Base-by-base conservation (phyloP, 2,888 invertebrate genomes). In the Antheraea yamamai region DNA sequence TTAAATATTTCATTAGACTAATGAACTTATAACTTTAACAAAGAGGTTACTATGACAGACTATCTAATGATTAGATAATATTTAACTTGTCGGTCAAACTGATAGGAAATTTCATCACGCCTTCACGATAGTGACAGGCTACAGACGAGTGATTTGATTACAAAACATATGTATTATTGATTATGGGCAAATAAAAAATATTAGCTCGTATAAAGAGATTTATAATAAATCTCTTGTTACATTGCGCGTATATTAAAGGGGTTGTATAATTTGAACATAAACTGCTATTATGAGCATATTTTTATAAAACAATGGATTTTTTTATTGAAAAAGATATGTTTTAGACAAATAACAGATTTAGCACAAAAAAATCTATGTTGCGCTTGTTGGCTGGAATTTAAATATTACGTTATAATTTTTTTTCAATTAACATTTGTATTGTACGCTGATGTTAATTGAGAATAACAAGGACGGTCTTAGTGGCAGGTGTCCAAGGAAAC, bases 401-500 rank as follows among this genome's bases (percentile, higher is more conserved):
- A 30, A 66, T 66, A 66, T 30, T 6, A 66, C 26, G 16, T 66
- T 14, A 16, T 66, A 30, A 30, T 30, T 30, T 1, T 66, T 61
- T 12, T 61, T 23, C 23, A 61, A 61, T 3, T 23, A n/a, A 61
- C 12, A n/a, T 14, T n/a, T 39, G 35, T 52, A 61, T 61, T 23
- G n/a, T n/a, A 66, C 14, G 64, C 14, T 12, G 26, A 64, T 26
- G 64, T 26, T 26, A 66, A 30, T 6, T 66, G 64, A 39, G 35
- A 66, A 66, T 12, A 66, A 66, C 64, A 66, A 66, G 30, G 26
- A 26, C 64, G 64, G 72, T 75, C 77, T 70, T 73, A 77, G 83
- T 86, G 86, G 86, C 88, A 89, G 81, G 76, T 85, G 85, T 88
- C 87, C 87, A 88, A 86, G 84, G 83, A 83, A 84, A 87, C 79